Evolutionary conservation across 53 echinoderm and acorn worm species (phyloP), one percentile per base, ranked within the genome.

Genomic region (Actinopyga echinites): DNA sequence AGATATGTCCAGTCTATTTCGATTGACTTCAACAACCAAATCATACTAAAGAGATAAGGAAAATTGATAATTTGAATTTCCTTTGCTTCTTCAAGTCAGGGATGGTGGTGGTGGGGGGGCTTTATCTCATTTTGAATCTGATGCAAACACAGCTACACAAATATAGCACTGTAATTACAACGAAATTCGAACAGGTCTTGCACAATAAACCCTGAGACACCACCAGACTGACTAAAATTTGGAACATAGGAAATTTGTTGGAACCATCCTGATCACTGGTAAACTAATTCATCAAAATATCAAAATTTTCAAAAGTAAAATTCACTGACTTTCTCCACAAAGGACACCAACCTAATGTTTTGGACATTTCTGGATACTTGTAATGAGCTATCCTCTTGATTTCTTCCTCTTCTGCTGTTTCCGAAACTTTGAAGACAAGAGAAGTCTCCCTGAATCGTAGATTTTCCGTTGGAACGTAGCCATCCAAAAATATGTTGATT

Each of bases 401-500:
- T 45, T 95, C 95, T 33, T 95, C 95, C 57, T 93, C 93, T 7
- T 95, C 96, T 0, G 93, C 91, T 35, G 91, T 93, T 36, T 95
- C 93, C 10, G 96, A 91, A 19, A 95, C 93, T 60, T 95, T 95
- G 91, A 95, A 93, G 87, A 88, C 63, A n/a, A 95, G 89, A 2
- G 96, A 95, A 0, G 89, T 89, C 56, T 95, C 96, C 59, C 96
- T 69, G 88, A 95, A 95, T 58, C 96, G 89, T 65, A 95, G 84
- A 69, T 95, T 95, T 60, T 95, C 96, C 40, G 96, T 95, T 33
- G 96, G 93, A 7, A 95, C 96, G 55, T 86, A 95, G 12, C 96
- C 96, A 80, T 95, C 96, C 65, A 95, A 85, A 67, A 95, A 95
- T 31, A 95, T 95, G 83, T 95, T 95, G 80, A 95, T 95, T 57